Evolutionary conservation across 1,140 invertebrate species (phyloP), one percentile per base, ranked within the genome.

Genomic region (Sycophaga agraensis): DNA sequence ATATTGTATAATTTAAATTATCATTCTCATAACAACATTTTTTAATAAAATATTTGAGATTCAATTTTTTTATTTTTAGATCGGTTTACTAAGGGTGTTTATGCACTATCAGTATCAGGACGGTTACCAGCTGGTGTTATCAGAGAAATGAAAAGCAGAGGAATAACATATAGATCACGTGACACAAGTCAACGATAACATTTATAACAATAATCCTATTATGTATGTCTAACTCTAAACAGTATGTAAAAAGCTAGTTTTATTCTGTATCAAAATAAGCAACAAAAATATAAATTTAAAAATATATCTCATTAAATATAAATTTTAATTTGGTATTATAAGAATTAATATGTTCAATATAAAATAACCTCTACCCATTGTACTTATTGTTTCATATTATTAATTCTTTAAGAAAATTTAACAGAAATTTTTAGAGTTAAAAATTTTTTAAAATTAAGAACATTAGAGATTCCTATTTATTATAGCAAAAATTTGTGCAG

Each of bases 101-200:
- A 98, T 82, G 95, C 94, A 0, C 92, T 98, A 66, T 97, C 94
- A 14, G 95, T 98, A 4, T 95, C 94, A 1, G 95, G 95, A 34
- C 84, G 91, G 59, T 82, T 98, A 45, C 94, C 94, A 26, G 86
- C 88, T 53, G 88, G 88, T 59, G 88, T 94, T n/a, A 85, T 95
- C 28, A 83, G 93, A 68, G 94, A 97, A 73, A 91, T 98, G 88
- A 95, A 96, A 75, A 92, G 89, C 67, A 85, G 93, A 71, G 93
- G 93, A 28, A 90, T 96, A 70, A 84, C 85, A 0, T 97, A 97
- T 74, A 87, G 88, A 77, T 86, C 91, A 1, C 85, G 94, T 71
- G 94, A 97, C 75, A 94, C 91, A 11, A 95, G 92, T 80, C 89
- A 91, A 73, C 82, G 89, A 84, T 91, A 85, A 69, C 63, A 48